A percentile compares a stretch with the other conserved stretches of the same genome.
Conservation (phyloP, 2,888 invertebrate species). For the Exocentrus adspersus region DNA sequence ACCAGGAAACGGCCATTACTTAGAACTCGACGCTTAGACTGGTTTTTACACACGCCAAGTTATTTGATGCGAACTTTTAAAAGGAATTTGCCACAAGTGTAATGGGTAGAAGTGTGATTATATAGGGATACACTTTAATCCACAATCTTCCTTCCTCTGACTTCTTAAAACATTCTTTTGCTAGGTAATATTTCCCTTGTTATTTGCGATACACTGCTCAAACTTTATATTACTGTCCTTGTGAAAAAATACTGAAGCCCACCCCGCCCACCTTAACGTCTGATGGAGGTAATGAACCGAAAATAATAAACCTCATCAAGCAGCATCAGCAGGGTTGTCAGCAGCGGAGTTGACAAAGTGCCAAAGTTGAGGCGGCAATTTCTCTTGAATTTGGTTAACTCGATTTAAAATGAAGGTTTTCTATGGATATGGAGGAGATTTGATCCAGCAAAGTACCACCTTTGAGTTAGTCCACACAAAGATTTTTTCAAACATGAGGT, state of each 20-base stretch:
- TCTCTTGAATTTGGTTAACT: background rate
- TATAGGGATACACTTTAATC: background rate
- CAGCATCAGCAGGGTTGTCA: background rate
- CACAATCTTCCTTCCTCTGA: too few relatives aligned
- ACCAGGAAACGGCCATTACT: too few relatives aligned
- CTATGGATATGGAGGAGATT: background rate
- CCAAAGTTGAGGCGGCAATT: background rate
- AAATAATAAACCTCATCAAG: background rate
- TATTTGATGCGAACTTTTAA: too few relatives aligned
- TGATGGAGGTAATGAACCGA: background rate
- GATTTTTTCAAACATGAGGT: too few relatives aligned
- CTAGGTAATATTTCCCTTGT: too few relatives aligned
- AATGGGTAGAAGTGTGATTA: background rate
- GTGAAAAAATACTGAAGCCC: background rate
- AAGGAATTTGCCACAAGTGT: background rate
- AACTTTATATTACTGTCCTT: background rate
- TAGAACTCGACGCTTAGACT: too few relatives aligned
- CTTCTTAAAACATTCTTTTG: too few relatives aligned
- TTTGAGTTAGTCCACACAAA: background rate
- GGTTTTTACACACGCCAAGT: too few relatives aligned
- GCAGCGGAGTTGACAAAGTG: too few relatives aligned
- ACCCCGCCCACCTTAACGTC: conserved; percentile 1
- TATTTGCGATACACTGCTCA: too few relatives aligned
- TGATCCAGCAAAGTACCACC: background rate
- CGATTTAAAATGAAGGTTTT: too few relatives aligned